phyloP scores from a whole-genome alignment of 2,888 invertebrate species.

The Polydrusus tereticollis region DNA sequence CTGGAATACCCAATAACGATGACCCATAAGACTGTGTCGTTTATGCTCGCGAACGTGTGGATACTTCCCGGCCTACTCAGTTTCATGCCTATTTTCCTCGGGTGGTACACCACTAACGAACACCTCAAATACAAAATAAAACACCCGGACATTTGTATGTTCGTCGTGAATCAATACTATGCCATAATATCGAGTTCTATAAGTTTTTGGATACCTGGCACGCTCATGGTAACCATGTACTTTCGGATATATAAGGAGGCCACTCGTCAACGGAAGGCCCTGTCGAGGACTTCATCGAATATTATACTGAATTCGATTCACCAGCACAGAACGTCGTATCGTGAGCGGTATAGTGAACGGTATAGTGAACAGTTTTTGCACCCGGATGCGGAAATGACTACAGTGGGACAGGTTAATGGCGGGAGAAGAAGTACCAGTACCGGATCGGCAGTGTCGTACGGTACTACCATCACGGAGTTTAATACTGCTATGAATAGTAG shows the following conservation, averaged over 20 bases:
- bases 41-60: constrained; percentile 93
- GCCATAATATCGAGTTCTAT: constrained; percentile 91
- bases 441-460: constrained; percentile 68
- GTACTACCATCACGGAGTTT: constrained; percentile 67
- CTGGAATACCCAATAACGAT: constrained; percentile 93
- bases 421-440: constrained; percentile 72
- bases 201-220: constrained; percentile 93
- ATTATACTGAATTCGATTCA: constrained; percentile 88
- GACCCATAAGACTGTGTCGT: constrained; percentile 84
- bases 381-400: constrained; percentile 71
- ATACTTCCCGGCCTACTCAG: constrained; percentile 92
- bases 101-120: constrained; percentile 79
- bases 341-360: constrained; percentile 55
- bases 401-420: constrained; percentile 71
- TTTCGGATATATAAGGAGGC: constrained; percentile 87
- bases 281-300: constrained; percentile 88
- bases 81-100: constrained; percentile 94
- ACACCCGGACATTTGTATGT: constrained; percentile 83
- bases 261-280: constrained; percentile 83
- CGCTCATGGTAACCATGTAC: constrained; percentile 94
- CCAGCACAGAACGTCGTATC: constrained; percentile 82
- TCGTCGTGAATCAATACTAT: constrained; percentile 89
- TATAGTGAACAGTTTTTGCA: constrained; percentile 70
- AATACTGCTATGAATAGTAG: constrained; percentile 65
- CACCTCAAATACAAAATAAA: constrained; percentile 70